phyloP scores from a whole-genome alignment of 2,113 vertebrate species.

The Pedionomus torquatus region DNA sequence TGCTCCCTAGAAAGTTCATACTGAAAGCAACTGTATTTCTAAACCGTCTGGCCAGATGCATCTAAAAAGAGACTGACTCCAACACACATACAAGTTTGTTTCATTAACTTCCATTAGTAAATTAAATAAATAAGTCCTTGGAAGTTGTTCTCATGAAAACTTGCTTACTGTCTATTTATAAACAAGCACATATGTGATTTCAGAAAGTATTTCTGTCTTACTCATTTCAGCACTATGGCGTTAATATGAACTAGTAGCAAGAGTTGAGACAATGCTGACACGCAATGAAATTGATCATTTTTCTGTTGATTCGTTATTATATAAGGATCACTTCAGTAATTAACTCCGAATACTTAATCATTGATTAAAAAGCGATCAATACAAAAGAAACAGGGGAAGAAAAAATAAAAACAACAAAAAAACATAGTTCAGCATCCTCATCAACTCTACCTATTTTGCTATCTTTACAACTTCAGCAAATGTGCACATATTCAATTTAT shows the following conservation, averaged over 20 bases:
- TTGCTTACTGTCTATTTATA: neutral
- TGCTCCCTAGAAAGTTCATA: neutral
- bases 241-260: neutral
- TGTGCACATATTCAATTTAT: neutral
- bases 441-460: neutral
- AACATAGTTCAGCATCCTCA: neutral
- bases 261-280: neutral
- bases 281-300: neutral
- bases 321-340: neutral
- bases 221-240: neutral
- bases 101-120: slow-evolving; percentile 52
- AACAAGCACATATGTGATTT: slow-evolving; percentile 4
- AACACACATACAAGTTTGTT: slow-evolving; percentile 38
- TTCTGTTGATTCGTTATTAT: neutral
- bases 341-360: neutral
- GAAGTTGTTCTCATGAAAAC: neutral
- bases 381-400: neutral
- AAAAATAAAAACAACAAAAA: neutral
- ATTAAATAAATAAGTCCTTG: slow-evolving; percentile 5
- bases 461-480: neutral
- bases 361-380: neutral
- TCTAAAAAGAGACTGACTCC: slow-evolving; percentile 30
- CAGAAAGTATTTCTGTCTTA: neutral
- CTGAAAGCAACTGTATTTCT: neutral
- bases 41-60: slow-evolving; percentile 13